These are phyloP conservation scores for Cervus canadensis DNA, from an alignment of 2,113 vertebrate genomes.

Conservation along the genomic window DNA sequence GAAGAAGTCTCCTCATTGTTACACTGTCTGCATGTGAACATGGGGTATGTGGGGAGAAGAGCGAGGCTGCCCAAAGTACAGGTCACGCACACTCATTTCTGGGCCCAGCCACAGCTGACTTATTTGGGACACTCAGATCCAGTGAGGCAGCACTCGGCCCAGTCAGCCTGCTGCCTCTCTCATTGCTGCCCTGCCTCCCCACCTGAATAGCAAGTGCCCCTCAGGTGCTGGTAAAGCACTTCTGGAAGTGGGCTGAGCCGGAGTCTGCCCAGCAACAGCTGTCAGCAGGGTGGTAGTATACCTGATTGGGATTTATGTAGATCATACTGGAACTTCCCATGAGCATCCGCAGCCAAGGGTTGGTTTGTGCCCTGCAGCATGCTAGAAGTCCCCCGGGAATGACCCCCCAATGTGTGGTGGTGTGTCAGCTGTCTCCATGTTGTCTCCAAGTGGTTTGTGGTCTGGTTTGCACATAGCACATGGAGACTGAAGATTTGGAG, in stretches of 20 bases:
- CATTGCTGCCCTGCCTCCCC: not conserved
- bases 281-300: not conserved
- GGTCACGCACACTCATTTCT: not conserved
- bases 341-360: accelerated
- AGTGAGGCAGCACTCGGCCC: accelerated
- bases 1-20: not conserved
- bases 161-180: not conserved
- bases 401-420: accelerated
- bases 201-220: not conserved
- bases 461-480: not conserved
- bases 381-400: accelerated
- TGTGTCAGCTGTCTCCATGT: not conserved
- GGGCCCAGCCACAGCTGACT: accelerated
- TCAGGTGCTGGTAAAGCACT: not conserved
- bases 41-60: not conserved
- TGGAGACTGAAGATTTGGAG: not conserved
- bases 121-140: too few relatives aligned
- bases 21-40: accelerated
- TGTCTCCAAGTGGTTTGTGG: too few relatives aligned
- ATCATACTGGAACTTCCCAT: accelerated
- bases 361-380: too few relatives aligned
- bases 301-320: not conserved
- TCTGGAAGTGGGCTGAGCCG: not conserved
- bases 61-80: not conserved
- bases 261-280: not conserved